These are phyloP conservation scores for Molossus alvarezi DNA, from an alignment of 2,797 vertebrate species.

Conservation along the genomic window DNA sequence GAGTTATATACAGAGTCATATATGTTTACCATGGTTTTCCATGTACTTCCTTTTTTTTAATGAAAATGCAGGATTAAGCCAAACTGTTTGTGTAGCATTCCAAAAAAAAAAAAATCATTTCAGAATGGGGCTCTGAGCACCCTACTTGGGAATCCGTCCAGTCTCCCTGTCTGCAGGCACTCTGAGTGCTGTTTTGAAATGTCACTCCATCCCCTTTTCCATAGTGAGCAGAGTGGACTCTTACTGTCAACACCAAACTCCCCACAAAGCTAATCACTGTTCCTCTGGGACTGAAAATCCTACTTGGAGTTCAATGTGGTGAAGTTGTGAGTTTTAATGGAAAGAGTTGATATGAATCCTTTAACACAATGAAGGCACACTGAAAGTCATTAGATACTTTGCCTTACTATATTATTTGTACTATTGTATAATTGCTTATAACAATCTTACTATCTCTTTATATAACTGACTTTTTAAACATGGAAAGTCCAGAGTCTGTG, in stretches of 20 bases:
- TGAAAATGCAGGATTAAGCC: conserved; percentile 5
- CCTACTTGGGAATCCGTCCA: too few relatives aligned
- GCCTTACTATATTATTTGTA: background rate
- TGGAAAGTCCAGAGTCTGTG: background rate
- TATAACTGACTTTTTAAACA: background rate
- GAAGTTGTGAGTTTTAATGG: background rate
- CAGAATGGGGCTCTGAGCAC: background rate
- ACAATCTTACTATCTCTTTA: background rate
- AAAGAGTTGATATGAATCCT: background rate
- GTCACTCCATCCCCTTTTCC: background rate
- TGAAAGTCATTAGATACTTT: background rate
- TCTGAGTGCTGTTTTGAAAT: background rate
- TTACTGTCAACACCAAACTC: background rate
- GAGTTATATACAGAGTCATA: background rate
- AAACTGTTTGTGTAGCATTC: background rate
- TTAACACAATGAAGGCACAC: background rate
- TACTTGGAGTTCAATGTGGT: background rate
- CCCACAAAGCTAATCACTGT: background rate
- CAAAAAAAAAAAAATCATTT: background rate
- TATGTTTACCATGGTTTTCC: background rate
- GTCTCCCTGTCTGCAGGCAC: background rate
- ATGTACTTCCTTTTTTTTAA: conserved; percentile 7
- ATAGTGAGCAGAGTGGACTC: background rate
- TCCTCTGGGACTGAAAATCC: background rate
- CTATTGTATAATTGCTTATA: background rate